phyloP scores from a whole-genome alignment of 2,113 vertebrate genomes.

The Muntiacus muntjak region DNA sequence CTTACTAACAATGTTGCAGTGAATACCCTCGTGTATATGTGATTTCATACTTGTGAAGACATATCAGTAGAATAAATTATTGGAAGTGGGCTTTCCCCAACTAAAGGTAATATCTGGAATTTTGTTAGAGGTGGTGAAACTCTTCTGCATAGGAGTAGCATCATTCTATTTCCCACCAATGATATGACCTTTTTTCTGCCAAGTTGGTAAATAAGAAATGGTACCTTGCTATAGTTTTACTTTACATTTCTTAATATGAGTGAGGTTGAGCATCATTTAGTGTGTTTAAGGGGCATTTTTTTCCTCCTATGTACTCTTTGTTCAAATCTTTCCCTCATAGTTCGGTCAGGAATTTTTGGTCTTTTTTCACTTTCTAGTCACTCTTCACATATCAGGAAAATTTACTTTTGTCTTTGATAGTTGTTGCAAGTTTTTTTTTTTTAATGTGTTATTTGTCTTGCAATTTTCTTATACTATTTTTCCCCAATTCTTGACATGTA shows the following conservation, averaged over 20 bases:
- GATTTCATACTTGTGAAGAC: not conserved
- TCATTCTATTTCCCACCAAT: not conserved
- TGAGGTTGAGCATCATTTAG: not conserved
- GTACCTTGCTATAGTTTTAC: not conserved
- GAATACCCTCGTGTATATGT: not conserved
- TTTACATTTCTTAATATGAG: not conserved
- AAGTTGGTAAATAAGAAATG: not conserved
- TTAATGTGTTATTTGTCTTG: not conserved
- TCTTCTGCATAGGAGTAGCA: not conserved
- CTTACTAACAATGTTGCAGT: not conserved
- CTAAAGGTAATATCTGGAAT: not conserved
- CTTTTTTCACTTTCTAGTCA: constrained; percentile 3
- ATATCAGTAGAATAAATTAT: not conserved
- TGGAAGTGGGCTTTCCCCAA: not conserved
- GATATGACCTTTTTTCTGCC: not conserved
- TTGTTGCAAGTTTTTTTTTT: not conserved
- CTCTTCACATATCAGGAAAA: not conserved
- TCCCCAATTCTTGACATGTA: not conserved
- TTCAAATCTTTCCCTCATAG: not conserved
- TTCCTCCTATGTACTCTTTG: not conserved
- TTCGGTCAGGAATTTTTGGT: not conserved
- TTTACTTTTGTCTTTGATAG: not conserved
- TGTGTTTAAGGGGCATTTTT: not conserved
- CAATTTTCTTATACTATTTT: not conserved
- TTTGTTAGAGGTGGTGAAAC: not conserved